These are phyloP conservation scores for Coptotermes formosanus DNA, from an alignment of 1,140 invertebrate genomes.

Conservation along the genomic window DNA sequence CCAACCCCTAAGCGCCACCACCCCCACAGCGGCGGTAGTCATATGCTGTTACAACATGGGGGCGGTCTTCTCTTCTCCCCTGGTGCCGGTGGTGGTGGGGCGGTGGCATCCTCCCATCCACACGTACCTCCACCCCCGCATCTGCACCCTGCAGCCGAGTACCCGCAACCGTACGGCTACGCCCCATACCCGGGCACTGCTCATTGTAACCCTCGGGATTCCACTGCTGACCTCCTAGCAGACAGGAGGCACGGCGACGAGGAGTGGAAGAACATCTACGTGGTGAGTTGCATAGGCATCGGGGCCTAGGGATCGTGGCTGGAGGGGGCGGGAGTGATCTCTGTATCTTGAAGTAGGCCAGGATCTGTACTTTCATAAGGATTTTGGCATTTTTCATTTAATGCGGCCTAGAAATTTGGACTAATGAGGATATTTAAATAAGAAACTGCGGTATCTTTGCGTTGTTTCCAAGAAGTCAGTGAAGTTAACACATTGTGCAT, in stretches of 20 bases:
- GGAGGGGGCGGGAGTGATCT: too few species aligned
- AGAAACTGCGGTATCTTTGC: too few species aligned
- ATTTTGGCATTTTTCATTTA: too few species aligned
- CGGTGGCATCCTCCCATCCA: not conserved
- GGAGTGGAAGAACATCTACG: conserved; percentile 86
- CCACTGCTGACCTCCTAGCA: conserved; percentile 26
- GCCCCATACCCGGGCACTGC: not conserved
- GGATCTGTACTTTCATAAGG: too few species aligned
- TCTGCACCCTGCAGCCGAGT: conserved; percentile 25
- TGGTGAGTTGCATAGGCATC: conserved; percentile 21
- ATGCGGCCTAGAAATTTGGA: too few species aligned
- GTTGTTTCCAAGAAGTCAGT: too few species aligned
- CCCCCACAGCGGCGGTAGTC: not conserved
- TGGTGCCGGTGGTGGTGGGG: not conserved
- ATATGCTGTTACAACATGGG: conserved; percentile 30
- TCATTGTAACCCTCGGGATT: not conserved
- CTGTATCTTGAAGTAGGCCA: too few species aligned
- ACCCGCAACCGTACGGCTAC: not conserved
- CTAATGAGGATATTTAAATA: too few species aligned
- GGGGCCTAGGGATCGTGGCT: too few species aligned
- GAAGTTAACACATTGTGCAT: too few species aligned
- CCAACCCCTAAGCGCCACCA: conserved; percentile 38
- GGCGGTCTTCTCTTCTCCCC: conserved; percentile 21
- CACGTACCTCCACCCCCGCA: conserved; percentile 24
- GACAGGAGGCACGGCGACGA: conserved; percentile 47